Percentiles rank a stretch among this genome's conserved stretches.
Evolutionary conservation across 2,888 invertebrate genomes (phyloP).

Genomic region (Cosmia trapezina): DNA sequence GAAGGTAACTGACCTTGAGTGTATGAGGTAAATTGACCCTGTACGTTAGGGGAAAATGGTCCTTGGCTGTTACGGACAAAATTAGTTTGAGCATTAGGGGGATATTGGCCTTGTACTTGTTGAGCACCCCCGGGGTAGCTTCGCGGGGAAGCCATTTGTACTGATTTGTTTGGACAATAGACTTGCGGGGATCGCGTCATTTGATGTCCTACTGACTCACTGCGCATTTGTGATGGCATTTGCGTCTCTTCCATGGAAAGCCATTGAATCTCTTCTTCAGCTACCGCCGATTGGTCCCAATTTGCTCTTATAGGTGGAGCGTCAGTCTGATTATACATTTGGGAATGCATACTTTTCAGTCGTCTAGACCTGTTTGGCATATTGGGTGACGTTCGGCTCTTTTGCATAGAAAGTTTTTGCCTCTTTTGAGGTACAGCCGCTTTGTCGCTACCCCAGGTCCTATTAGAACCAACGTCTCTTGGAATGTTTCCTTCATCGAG

Average conservation of each 20-base stretch:
- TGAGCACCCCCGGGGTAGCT: not conserved
- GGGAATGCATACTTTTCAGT: not conserved
- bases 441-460: not conserved
- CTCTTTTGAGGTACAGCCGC: slow-evolving; percentile 5
- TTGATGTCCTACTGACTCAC: not conserved
- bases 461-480: not conserved
- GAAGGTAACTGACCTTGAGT: not conserved
- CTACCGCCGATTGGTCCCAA: slow-evolving; percentile 12
- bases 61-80: not conserved
- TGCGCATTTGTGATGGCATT: slow-evolving; percentile 25
- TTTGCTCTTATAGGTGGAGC: not conserved
- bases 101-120: slow-evolving; percentile 7
- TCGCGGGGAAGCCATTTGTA: not conserved
- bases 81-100: not conserved
- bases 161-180: not conserved
- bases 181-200: not conserved
- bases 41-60: not conserved
- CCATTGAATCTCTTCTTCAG: slow-evolving; percentile 35
- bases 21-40: not conserved
- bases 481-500: slow-evolving; percentile 1
- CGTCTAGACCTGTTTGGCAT: not conserved
- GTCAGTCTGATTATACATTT: not conserved
- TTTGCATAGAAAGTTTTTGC: slow-evolving; percentile 20
- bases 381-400: not conserved
- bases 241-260: slow-evolving; percentile 43